These are phyloP conservation scores for Harpegnathos saltator DNA, from an alignment of 1,140 invertebrate species.

Conservation along the genomic window DNA sequence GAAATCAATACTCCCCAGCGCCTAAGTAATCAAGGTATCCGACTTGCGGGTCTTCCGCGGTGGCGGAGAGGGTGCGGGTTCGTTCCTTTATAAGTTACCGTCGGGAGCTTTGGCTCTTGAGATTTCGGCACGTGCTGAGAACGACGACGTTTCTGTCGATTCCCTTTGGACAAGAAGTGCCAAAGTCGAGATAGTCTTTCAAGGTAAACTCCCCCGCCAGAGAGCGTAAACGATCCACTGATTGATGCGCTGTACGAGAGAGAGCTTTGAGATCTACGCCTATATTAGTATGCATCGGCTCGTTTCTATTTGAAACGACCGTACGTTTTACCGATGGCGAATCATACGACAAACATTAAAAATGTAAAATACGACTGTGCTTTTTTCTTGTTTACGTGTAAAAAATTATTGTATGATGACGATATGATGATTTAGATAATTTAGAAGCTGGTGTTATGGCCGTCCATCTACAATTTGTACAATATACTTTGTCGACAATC, in stretches of 20 bases:
- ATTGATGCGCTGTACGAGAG: conserved; percentile 21
- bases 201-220: conserved; percentile 43
- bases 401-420: no score
- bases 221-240: conserved; percentile 19
- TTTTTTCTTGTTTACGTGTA: no score
- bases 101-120: conserved; percentile 50
- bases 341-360: no score
- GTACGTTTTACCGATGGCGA: background rate
- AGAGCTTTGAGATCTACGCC: conserved; percentile 13
- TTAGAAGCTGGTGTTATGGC: no score
- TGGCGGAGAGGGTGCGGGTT: conserved; percentile 70
- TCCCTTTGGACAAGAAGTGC: conserved; percentile 22
- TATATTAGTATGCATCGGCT: background rate
- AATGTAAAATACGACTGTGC: no score
- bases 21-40: conserved; percentile 86
- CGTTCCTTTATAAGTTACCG: conserved; percentile 76
- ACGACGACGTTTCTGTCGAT: conserved; percentile 30
- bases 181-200: conserved; percentile 55
- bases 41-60: conserved; percentile 85
- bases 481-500: no score
- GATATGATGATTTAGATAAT: no score
- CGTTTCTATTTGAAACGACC: background rate
- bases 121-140: background rate
- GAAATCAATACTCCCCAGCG: conserved; percentile 85
- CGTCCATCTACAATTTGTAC: no score